These are phyloP conservation scores for Cremastobaeus sp. DNA, from an alignment of 2,888 invertebrate species.

Conservation along the genomic window DNA sequence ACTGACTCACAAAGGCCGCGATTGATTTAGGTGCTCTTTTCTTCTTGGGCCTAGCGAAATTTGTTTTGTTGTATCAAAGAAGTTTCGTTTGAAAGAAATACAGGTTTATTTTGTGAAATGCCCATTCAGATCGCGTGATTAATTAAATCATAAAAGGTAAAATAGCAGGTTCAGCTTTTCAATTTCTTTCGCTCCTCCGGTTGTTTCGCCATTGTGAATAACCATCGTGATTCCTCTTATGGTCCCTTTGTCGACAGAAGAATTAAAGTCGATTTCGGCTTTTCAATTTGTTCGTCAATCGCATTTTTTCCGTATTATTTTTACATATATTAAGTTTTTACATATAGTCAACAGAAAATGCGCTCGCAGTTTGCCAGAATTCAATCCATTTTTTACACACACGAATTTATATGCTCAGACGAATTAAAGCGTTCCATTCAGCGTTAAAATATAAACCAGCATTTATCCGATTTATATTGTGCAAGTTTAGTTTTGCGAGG, in stretches of 20 bases:
- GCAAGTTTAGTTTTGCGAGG: too few species aligned
- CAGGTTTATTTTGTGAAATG: conserved; percentile 34
- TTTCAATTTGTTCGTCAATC: conserved; percentile 10
- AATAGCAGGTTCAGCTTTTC: conserved; percentile 45
- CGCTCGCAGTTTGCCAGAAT: too few species aligned
- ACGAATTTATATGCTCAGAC: too few species aligned
- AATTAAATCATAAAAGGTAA: conserved; percentile 49
- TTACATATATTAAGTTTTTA: too few species aligned
- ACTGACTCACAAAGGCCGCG: too few species aligned
- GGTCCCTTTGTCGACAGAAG: conserved; percentile 29
- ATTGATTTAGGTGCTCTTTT: too few species aligned
- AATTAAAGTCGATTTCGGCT: conserved; percentile 45
- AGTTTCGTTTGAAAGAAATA: conserved; percentile 26
- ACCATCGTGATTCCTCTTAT: conserved; percentile 31
- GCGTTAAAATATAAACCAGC: too few species aligned
- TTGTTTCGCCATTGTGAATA: conserved; percentile 1
- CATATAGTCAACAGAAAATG: too few species aligned
- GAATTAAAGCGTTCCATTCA: too few species aligned
- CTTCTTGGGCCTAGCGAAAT: background rate
- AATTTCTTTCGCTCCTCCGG: conserved; percentile 10
- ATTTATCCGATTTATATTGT: too few species aligned
- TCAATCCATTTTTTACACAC: too few species aligned
- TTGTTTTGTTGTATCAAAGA: conserved; percentile 14
- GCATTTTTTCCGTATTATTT: conserved; percentile 29
- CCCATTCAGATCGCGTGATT: conserved; percentile 41